These are phyloP conservation scores for Damaliscus lunatus DNA, from an alignment of 2,113 vertebrate species.

Conservation along the genomic window DNA sequence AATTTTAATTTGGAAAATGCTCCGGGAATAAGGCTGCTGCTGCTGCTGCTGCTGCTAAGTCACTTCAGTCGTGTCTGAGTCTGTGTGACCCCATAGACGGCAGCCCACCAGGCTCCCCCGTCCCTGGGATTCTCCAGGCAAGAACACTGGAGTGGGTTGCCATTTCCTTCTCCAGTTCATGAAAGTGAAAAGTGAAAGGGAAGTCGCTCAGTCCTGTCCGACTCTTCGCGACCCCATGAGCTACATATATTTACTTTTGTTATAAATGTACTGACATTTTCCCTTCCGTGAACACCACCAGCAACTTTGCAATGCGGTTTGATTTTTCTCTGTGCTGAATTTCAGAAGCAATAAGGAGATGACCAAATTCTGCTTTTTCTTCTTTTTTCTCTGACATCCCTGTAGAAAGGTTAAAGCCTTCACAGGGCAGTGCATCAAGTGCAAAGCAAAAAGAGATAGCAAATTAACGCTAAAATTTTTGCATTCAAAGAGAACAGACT, in stretches of 20 bases:
- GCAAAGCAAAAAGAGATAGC: background rate
- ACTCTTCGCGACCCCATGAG: background rate
- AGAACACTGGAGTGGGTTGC: too few relatives aligned
- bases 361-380: background rate
- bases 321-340: background rate
- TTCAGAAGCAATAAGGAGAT: background rate
- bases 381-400: background rate
- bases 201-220: too few relatives aligned
- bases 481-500: background rate
- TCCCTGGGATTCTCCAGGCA: too few relatives aligned
- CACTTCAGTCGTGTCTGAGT: too few relatives aligned
- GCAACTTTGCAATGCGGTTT: background rate
- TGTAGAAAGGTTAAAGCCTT: background rate
- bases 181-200: too few relatives aligned
- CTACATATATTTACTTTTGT: background rate
- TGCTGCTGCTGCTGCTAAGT: too few relatives aligned
- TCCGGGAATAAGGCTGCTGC: background rate
- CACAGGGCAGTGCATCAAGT: background rate
- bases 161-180: too few relatives aligned
- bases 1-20: conserved; percentile 21
- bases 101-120: too few relatives aligned
- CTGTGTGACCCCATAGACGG: too few relatives aligned
- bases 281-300: background rate
- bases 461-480: background rate
- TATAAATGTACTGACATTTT: background rate